Evolutionary conservation across 2,113 vertebrate genomes (phyloP), one percentile per base, ranked within the genome.

Genomic region (Machaerirhynchus nigripectus): DNA sequence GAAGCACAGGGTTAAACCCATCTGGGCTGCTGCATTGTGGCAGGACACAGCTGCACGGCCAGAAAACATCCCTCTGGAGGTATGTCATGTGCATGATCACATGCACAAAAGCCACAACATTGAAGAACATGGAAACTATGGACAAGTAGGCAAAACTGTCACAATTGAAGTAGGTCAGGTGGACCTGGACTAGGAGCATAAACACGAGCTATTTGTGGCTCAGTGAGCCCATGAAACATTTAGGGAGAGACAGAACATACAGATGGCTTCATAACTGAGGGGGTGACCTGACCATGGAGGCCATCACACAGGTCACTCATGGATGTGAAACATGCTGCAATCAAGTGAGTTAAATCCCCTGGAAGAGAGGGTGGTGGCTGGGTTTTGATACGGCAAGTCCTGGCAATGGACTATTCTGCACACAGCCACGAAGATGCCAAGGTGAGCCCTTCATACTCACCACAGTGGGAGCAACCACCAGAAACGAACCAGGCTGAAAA

Each of bases 401-500:
- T 69, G 55, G 44, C 44, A 40, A n/a, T 50, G 28, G 23, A 40
- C 78, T 40, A 7, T 12, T 59, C 53, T 59, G 65, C 44, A 50
- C 15, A 40, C 30, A 49, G 35, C 35, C 64, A 59, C 0, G 0
- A 23, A 40, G 44, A 50, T 1, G 9, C 24, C 53, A 50, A 69
- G 55, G 35, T 1, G 4, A 70, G 24, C 0, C 1, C 42, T 40
- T 28, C 42, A 11, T 2, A n/a, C 11, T 81, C 52, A 33, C 35
- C 23, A 28, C 64, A 50, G 30, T 18, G 31, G 19, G 53, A 69
- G 23, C 65, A 59, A 28, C 24, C 14, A 23, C 15, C 30, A 52
- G 21, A 15, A 46, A 33, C 2, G 2, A 75, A 42, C 39, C 53
- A 50, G 42, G 47, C 33, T 13, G 13, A 6, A 33, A 33, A 50